Conservation (phyloP, 2,113 vertebrate genomes). For the Galemys pyrenaicus region DNA sequence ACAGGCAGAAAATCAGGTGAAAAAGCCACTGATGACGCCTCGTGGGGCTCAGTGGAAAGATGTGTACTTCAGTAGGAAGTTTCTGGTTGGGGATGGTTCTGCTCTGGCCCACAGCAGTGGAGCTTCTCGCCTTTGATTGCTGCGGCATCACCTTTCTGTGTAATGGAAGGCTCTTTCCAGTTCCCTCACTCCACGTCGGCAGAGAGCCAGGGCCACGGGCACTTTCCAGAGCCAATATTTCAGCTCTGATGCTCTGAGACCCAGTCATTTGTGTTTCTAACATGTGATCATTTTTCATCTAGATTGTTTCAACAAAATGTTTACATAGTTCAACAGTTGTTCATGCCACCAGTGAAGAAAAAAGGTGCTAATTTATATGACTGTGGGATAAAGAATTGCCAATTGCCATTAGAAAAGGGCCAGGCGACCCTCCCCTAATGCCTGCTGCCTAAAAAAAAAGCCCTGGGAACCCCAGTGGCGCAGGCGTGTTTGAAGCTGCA, state of each 20-base stretch:
- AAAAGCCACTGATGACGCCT: background rate
- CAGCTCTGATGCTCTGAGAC: background rate
- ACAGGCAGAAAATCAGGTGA: background rate
- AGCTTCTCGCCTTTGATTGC: background rate
- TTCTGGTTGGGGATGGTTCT: background rate
- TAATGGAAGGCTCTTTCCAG: background rate
- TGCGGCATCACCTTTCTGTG: background rate
- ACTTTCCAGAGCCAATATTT: background rate
- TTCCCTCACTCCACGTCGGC: background rate
- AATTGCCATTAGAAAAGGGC: background rate
- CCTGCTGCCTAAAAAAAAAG: background rate
- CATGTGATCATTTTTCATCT: background rate
- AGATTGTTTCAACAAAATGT: background rate
- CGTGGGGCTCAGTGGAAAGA: background rate
- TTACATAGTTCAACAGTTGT: background rate
- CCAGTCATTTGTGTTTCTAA: background rate
- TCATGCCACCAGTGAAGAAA: background rate
- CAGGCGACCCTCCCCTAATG: background rate
- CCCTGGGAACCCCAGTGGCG: background rate
- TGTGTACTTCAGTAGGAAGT: background rate
- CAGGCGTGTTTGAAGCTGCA: background rate
- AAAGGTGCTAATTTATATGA: background rate
- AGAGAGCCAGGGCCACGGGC: background rate
- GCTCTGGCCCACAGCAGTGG: background rate
- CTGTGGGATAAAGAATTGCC: background rate